phyloP scores from a whole-genome alignment of 2,888 invertebrate species.

The Parelbella ahira region DNA sequence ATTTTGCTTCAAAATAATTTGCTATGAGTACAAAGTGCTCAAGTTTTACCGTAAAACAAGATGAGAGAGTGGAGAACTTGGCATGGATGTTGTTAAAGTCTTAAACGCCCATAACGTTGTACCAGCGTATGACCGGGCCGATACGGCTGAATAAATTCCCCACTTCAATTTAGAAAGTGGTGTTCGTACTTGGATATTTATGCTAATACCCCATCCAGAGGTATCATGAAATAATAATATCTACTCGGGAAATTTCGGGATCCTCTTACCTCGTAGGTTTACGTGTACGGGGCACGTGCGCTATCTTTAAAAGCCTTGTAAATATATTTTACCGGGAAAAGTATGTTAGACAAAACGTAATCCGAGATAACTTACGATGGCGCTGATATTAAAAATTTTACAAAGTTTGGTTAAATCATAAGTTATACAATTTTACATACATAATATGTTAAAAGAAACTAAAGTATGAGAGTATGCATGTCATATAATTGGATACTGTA shows the following conservation, averaged over 20 bases:
- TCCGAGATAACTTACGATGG: conserved; percentile 6
- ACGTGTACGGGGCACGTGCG: conserved; percentile 22
- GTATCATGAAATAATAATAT: conserved; percentile 40
- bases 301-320: conserved; percentile 25
- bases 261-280: conserved; percentile 31
- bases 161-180: conserved; percentile 37
- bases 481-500: too few relatives aligned
- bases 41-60: conserved; percentile 9
- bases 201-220: conserved; percentile 36
- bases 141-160: conserved; percentile 27
- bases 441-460: not conserved
- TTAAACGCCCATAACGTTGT: conserved; percentile 6
- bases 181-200: conserved; percentile 36
- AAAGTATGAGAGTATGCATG: too few relatives aligned
- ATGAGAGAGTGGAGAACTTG: conserved; percentile 1
- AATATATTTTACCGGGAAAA: conserved; percentile 15
- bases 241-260: conserved; percentile 32
- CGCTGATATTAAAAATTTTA: conserved; percentile 3
- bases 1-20: too few relatives aligned
- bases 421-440: not conserved
- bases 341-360: conserved; percentile 16
- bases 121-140: conserved; percentile 18
- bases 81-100: conserved; percentile 29
- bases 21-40: too few relatives aligned
- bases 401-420: not conserved